Evolutionary conservation across 64 coral and sea anemone species (phyloP), one percentile per base, ranked within the genome.

Genomic region (Dendrophyllia cribrosa): DNA sequence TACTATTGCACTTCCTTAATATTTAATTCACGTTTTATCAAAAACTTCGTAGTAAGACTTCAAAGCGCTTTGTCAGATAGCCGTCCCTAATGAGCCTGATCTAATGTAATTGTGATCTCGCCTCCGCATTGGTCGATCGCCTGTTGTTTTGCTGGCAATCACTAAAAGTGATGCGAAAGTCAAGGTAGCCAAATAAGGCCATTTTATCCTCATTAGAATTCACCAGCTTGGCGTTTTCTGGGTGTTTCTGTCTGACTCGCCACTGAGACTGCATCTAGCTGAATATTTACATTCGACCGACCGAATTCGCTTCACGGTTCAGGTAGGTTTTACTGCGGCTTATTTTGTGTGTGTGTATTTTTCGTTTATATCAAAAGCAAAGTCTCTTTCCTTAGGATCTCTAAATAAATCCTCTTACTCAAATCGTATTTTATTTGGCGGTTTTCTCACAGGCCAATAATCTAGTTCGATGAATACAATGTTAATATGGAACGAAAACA

Each of bases 241-340:
- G 72, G 72, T 75, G 72, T 48, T 73, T 73, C 78, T 45, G 47
- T 65, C 44, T 7, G 20, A 11, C 16, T 1, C 43, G 58, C 44
- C 24, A 25, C 20, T 11, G 10, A 59, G 23, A 62, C 53, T 1
- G 58, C 64, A 21, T 82, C 15, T 20, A 23, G 3, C 19, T 20
- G 17, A 50, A 67, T 67, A 51, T 43, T 1, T 9, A 9, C 13
- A 79, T 22, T 79, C 20, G 6, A 19, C 52, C 55, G 53, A 26
- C 10, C 12, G 67, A 24, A n/a, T 67, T 84, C 58, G 43, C 44
- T 8, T 67, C 45, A 13, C 26, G 21, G 19, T 20, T 49, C 15
- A 48, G 61, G 80, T 84, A 67, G 63, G 80, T 84, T 44, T 84
- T 22, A 23, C 51, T 53, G 21, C 4, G 51, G 21, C 51, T 77